These are phyloP conservation scores for Edolisoma coerulescens DNA, from an alignment of 2,113 vertebrate genomes.

Conservation along the genomic window DNA sequence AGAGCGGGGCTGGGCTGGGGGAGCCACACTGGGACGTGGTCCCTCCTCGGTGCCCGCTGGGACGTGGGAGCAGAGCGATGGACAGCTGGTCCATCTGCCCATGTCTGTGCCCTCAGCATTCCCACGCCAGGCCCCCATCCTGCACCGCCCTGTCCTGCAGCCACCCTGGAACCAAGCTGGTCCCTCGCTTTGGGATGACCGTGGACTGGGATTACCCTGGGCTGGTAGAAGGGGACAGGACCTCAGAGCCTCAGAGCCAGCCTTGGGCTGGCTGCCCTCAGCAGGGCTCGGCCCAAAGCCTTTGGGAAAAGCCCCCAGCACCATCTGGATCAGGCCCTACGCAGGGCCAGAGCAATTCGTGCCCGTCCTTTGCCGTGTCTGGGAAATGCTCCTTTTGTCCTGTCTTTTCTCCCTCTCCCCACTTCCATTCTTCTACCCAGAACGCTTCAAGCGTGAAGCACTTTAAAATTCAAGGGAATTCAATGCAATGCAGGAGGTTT, in stretches of 20 bases:
- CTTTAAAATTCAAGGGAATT: background rate
- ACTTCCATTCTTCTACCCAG: background rate
- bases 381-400: background rate
- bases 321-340: background rate
- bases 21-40: rapidly evolving
- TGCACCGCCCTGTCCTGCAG: background rate
- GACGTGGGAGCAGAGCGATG: background rate
- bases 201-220: rapidly evolving
- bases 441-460: background rate
- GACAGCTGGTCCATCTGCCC: background rate
- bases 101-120: background rate
- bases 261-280: background rate
- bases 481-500: background rate
- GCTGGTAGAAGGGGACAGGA: background rate
- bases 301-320: background rate
- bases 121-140: background rate
- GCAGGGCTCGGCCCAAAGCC: background rate
- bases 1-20: rapidly evolving
- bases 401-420: background rate
- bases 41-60: background rate
- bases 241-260: background rate
- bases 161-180: rapidly evolving
- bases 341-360: background rate
- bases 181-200: background rate
- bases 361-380: background rate